Evolutionary conservation across 2,888 invertebrate genomes (phyloP), one percentile per base, ranked within the genome.

Genomic region (Autographa pulchrina): DNA sequence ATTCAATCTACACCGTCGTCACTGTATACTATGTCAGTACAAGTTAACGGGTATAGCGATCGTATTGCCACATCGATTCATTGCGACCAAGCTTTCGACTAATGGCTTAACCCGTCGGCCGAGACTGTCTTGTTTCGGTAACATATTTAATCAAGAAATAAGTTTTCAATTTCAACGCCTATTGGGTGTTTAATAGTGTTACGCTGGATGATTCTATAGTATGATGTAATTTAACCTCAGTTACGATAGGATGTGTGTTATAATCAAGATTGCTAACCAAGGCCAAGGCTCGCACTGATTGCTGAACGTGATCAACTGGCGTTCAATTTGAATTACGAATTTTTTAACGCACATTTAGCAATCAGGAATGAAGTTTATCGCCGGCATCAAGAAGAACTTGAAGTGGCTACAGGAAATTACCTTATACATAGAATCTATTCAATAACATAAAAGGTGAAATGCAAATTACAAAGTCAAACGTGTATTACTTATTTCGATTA

Each of bases 141-240:
- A 31, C 54, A 20, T n/a, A n/a, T n/a, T 48, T n/a, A 48, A 48
- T 13, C 13, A 25, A 56, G 11, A 38, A 25, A 56, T 20, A 56
- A 13, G 54, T 56, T 56, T 56, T 56, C 2, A 3, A 25, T 56
- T 20, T 20, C 9, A 48, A 48, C 14, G 9, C 9, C 13, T 65
- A 70, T 69, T 69, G 62, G 48, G 32, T 65, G 56, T 75, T 72
- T 69, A 62, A 68, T 78, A 78, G 74, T 79, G 71, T 85, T 83
- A 81, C 85, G 81, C 78, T 80, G 72, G 81, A 88, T 89, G 86
- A 86, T 76, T 88, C 86, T 87, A 86, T 83, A 82, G 83, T 81
- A 82, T 90, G 90, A 89, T 89, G 89, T 89, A 89, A 90, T 81
- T 74, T 70, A 87, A 81, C 86, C 87, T 86, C 81, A 80, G 80